These are phyloP conservation scores for Oscheius myriophilus DNA, from an alignment of 2,888 invertebrate genomes.

Conservation along the genomic window DNA sequence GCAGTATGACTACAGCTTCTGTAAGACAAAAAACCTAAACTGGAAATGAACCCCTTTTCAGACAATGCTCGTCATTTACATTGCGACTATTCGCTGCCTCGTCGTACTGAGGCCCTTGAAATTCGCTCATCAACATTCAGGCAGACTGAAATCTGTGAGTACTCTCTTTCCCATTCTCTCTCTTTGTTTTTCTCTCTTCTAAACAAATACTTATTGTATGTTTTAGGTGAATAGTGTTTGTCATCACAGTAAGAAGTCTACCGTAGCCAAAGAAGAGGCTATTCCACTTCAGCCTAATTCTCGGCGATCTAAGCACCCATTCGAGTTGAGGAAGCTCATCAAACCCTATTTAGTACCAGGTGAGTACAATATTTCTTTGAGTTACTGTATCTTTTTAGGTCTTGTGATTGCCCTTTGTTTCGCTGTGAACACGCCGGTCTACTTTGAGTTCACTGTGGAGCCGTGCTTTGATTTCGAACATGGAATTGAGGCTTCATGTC, in stretches of 20 bases:
- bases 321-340: slow-evolving; percentile 47
- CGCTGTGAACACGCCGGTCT: slow-evolving; percentile 63
- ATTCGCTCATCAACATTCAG: slow-evolving; percentile 48
- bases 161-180: slow-evolving; percentile 27
- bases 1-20: slow-evolving; percentile 62
- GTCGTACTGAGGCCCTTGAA: slow-evolving; percentile 65
- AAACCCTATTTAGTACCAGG: slow-evolving; percentile 56
- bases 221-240: slow-evolving; percentile 16
- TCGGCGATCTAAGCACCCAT: slow-evolving; percentile 34
- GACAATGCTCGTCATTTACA: slow-evolving; percentile 68
- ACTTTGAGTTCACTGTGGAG: slow-evolving; percentile 64
- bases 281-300: slow-evolving; percentile 14
- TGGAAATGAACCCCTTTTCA: too few relatives aligned
- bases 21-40: too few relatives aligned
- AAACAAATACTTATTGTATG: too few relatives aligned
- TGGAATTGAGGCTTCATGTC: slow-evolving; percentile 49
- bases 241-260: slow-evolving; percentile 8
- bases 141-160: slow-evolving; percentile 19
- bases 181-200: neutral
- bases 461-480: slow-evolving; percentile 60
- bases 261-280: slow-evolving; percentile 11
- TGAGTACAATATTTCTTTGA: slow-evolving; percentile 9
- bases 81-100: slow-evolving; percentile 65
- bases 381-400: slow-evolving; percentile 43
- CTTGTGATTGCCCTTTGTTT: slow-evolving; percentile 59